Conservation (phyloP, 2,888 invertebrate genomes). For the Eurytoma californica region DNA sequence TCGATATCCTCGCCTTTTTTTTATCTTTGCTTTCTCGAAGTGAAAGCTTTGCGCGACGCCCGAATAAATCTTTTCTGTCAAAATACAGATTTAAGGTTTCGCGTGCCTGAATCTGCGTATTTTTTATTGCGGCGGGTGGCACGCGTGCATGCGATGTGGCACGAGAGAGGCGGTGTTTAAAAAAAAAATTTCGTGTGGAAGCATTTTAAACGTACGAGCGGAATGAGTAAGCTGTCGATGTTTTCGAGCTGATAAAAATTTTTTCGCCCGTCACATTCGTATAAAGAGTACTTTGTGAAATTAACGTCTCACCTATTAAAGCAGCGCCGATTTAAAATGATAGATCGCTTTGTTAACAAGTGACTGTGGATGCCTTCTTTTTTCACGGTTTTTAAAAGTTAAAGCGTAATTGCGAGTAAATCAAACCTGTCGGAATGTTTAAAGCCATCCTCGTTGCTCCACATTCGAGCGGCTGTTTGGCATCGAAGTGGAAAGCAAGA, state of each 20-base stretch:
- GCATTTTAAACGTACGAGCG: not conserved
- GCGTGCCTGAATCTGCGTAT: not conserved
- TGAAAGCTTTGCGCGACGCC: conserved; percentile 7
- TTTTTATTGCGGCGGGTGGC: conserved; percentile 2
- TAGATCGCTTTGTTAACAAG: too few relatives aligned
- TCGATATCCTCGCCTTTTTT: not conserved
- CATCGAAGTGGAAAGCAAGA: too few relatives aligned
- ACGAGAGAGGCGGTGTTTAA: not conserved
- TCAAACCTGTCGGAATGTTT: too few relatives aligned
- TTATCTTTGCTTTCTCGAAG: conserved; percentile 24
- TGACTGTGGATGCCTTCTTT: too few relatives aligned
- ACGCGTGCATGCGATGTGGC: not conserved
- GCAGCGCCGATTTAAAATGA: too few relatives aligned
- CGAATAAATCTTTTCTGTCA: not conserved
- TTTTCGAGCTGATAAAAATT: not conserved
- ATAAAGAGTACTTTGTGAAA: too few relatives aligned
- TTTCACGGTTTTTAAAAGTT: too few relatives aligned
- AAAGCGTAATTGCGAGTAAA: too few relatives aligned
- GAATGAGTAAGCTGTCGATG: not conserved
- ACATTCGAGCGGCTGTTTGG: too few relatives aligned
- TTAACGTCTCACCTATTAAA: too few relatives aligned
- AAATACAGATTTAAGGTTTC: not conserved
- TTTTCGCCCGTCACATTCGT: not conserved
- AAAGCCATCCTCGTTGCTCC: too few relatives aligned
- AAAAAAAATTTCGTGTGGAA: conserved; percentile 7